Base-by-base conservation (phyloP, 2,888 invertebrate species). In the Asteroscopus sphinx region DNA sequence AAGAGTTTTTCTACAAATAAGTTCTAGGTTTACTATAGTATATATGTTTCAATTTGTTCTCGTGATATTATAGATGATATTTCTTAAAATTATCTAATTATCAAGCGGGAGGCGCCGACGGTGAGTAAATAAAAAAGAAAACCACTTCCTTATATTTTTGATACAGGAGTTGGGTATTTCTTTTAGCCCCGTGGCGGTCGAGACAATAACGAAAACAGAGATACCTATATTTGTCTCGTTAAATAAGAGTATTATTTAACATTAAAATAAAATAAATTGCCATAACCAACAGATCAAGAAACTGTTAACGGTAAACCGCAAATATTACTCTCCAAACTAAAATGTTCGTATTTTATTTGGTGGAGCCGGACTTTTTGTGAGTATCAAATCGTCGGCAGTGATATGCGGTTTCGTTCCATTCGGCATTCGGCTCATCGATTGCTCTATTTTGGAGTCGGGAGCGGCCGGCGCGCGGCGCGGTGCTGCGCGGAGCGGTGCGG, bases 401-500 rank as follows among this genome's bases (percentile, higher is more conserved):
- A 68, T 63, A 73, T 72, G 72, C 74, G 70, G 66, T 68, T 74
- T 65, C 26, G 70, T 66, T 63, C 57, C 49, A 57, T 62, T 73
- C 52, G 55, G 52, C 40, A 41, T 64, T 72, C 51, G 45, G 45
- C 45, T 72, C 70, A 72, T 73, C 70, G 70, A 73, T 73, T 72
- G 73, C 54, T 72, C 70, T 73, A 72, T 69, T 73, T 73, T 47
- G 41, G 66, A 67, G 62, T 52, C 30, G 49, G 53, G 16, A 52
- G 45, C 44, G 49, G 25, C 60, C 56, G 57, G 73, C 37, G 51
- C 46, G 47, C 44, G 44, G 40, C 35, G 17, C 32, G 47, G 13
- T 3, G 30, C 7, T n/a, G 30, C 13, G 12, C 16, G 17, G 25
- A 16, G 53, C 33, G 42, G 42, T n/a, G n/a, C n/a, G n/a, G n/a